Conservation (phyloP, 2,113 vertebrate genomes). For the Herpailurus yagouaroundi region DNA sequence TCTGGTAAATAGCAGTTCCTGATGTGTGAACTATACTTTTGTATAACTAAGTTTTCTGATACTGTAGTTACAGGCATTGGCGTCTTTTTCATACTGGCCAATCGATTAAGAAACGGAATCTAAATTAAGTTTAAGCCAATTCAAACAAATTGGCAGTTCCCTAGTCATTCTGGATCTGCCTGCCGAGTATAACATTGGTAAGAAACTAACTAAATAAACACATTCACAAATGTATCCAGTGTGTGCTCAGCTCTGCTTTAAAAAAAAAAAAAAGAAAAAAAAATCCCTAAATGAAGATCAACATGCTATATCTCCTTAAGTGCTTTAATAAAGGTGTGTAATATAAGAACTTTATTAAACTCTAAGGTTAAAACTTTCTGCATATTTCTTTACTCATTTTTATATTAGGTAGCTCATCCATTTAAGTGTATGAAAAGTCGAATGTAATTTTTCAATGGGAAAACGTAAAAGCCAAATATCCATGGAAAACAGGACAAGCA, state of each 20-base stretch:
- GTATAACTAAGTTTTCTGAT: neutral
- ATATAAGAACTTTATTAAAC: constrained; percentile 47
- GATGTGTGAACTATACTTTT: neutral
- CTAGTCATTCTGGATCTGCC: neutral
- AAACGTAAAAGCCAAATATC: constrained; percentile 43
- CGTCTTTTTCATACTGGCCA: constrained; percentile 35
- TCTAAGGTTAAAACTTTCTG: constrained; percentile 48
- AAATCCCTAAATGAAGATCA: constrained; percentile 26
- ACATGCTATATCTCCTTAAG: neutral
- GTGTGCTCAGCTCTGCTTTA: constrained; percentile 33
- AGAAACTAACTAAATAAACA: constrained; percentile 47
- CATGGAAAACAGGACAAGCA: constrained; percentile 29
- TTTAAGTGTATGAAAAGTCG: constrained; percentile 25
- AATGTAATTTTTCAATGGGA: neutral
- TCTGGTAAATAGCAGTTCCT: constrained; percentile 9
- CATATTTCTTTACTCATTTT: constrained; percentile 35
- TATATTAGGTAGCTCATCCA: constrained; percentile 38
- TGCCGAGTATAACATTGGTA: constrained; percentile 36
- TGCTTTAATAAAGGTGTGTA: neutral
- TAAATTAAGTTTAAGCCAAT: constrained; percentile 36
- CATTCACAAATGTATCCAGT: constrained; percentile 43
- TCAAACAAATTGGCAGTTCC: neutral
- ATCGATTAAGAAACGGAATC: constrained; percentile 23
- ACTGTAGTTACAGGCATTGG: neutral
- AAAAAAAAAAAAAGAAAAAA: constrained; percentile 28